These are phyloP conservation scores for Xiphias gladius DNA, from an alignment of 2,113 vertebrate genomes.

Conservation along the genomic window DNA sequence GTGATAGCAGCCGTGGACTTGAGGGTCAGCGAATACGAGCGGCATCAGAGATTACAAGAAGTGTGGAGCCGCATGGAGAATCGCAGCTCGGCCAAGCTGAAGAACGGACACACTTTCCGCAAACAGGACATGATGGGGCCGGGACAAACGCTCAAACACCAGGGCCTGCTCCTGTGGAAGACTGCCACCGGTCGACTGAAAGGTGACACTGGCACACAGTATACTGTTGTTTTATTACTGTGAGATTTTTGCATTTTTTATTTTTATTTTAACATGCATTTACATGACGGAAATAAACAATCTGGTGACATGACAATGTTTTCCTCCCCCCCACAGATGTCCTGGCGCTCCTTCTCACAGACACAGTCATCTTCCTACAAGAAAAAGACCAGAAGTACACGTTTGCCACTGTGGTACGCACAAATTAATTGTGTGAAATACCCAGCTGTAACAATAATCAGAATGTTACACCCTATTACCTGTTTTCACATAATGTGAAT, in stretches of 20 bases:
- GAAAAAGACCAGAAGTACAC: conserved; percentile 97
- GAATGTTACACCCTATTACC: neutral
- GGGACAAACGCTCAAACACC: conserved; percentile 87
- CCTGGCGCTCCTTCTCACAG: conserved; percentile 91
- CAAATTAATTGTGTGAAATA: neutral
- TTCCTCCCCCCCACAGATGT: conserved; percentile 83
- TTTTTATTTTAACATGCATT: neutral
- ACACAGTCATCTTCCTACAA: conserved; percentile 92
- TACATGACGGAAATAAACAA: neutral
- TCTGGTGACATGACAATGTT: neutral
- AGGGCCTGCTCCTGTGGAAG: conserved; percentile 95
- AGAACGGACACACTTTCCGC: conserved; percentile 91
- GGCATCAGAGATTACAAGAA: conserved; percentile 90
- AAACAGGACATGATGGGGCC: conserved; percentile 91
- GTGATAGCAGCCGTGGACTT: conserved; percentile 91
- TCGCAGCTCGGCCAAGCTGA: conserved; percentile 92
- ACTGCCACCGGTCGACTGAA: conserved; percentile 97
- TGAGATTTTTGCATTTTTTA: neutral
- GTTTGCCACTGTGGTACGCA: conserved; percentile 93
- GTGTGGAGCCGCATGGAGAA: conserved; percentile 93
- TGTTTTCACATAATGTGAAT: neutral
- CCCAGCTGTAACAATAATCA: neutral
- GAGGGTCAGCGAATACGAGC: conserved; percentile 92
- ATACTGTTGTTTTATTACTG: neutral
- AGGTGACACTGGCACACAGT: conserved; percentile 77